These are phyloP conservation scores for Cephus sareptanus DNA, from an alignment of 2,888 invertebrate genomes.

Conservation along the genomic window DNA sequence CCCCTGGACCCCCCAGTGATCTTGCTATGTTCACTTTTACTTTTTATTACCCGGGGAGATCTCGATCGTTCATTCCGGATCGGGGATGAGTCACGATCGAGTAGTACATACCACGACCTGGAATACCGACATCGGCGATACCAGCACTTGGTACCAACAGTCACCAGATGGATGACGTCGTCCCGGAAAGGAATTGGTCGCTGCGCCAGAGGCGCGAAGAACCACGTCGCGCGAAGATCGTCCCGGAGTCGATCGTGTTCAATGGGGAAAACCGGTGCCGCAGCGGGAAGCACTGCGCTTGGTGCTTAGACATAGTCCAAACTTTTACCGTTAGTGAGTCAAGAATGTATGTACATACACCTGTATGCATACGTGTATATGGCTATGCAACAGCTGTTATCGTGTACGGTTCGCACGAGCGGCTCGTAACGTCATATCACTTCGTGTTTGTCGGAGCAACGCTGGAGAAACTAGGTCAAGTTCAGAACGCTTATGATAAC, in stretches of 20 bases:
- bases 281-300: not conserved
- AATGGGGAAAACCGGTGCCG: not conserved
- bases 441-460: conserved; percentile 26
- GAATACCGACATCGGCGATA: not conserved
- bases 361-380: not conserved
- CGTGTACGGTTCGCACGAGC: conserved; percentile 61
- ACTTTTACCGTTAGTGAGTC: conserved; percentile 51
- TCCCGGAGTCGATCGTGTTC: not conserved
- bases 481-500: conserved; percentile 63
- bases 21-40: conserved; percentile 32
- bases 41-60: conserved; percentile 26
- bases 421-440: conserved; percentile 61
- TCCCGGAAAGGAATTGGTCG: not conserved
- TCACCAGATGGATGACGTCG: not conserved
- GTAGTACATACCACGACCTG: not conserved
- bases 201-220: not conserved
- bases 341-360: conserved; percentile 1
- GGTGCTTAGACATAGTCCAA: conserved; percentile 41
- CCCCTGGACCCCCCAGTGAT: conserved; percentile 26
- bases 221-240: not conserved
- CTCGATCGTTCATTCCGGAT: conserved; percentile 24
- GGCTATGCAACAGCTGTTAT: conserved; percentile 59
- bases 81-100: conserved; percentile 23
- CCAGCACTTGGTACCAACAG: not conserved
- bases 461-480: conserved; percentile 56